Percentiles rank a stretch among this genome's conserved stretches.
These are phyloP conservation scores for Elegia similella DNA, from an alignment of 2,888 invertebrate genomes.

Conservation along the genomic window DNA sequence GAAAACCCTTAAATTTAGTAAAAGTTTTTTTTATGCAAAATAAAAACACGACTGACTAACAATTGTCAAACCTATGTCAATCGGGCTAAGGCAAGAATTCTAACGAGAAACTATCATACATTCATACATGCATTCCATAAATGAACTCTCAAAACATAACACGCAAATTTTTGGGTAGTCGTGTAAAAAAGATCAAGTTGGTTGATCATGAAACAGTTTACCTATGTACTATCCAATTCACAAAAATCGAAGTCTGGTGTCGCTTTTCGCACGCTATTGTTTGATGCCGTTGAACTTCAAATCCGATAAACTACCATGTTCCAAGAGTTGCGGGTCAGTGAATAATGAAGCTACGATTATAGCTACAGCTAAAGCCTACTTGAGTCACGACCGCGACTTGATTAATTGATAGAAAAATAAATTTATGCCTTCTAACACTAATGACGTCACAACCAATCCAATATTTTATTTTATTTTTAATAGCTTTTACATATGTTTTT, in stretches of 20 bases:
- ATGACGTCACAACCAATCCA: neutral
- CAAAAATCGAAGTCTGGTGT: slow-evolving; percentile 15
- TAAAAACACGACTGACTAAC: no score
- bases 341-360: slow-evolving; percentile 17
- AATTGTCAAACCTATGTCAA: no score
- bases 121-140: no score
- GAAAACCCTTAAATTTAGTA: no score
- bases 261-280: slow-evolving; percentile 30
- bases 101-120: no score
- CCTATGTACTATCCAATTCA: neutral
- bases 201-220: neutral
- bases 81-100: no score
- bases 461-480: neutral
- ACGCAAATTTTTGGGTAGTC: no score
- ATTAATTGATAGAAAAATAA: slow-evolving; percentile 16
- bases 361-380: slow-evolving; percentile 1
- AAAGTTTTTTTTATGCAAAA: no score
- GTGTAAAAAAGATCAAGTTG: no score
- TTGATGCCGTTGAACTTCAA: slow-evolving; percentile 35
- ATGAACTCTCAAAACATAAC: no score
- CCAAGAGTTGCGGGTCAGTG: slow-evolving; percentile 34
- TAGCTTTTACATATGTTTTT: slow-evolving; percentile 12
- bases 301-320: slow-evolving; percentile 32
- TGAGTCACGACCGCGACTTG: slow-evolving; percentile 11
- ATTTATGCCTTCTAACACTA: neutral